Evolutionary conservation across 2,888 invertebrate genomes (phyloP), one percentile per base, ranked within the genome.

Genomic region (Xylophagus ater): DNA sequence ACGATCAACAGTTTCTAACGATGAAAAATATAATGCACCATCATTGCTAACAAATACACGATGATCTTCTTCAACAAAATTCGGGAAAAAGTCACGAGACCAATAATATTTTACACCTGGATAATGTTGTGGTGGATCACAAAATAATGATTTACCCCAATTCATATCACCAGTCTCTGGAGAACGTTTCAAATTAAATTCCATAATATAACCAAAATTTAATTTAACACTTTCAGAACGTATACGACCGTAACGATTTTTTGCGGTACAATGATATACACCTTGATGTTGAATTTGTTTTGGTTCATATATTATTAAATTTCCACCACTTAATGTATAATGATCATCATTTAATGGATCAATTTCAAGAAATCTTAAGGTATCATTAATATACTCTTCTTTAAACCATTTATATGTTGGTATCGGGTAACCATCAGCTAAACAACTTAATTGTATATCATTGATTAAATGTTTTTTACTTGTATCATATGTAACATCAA

Each of bases 11-110:
- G 78, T 78, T 65, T 94, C 93, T 51, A 96, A 72, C 6, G 89
- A 85, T 14, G 94, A 90, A 59, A 96, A 94, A 57, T 96, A 96
- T 12, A 96, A 71, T 10, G 92, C 85, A 29, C 94, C 94, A 68
- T 94, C 93, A 54, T 80, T 72, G 0, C 94, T 94, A 0, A 93
- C 90, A 69, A 96, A 94, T 0, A 92, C 86, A 48, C 94, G 71
- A 54, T 81, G 77, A 60, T 92, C 89, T 62, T 93, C 89, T 59
- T 93, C 88, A 2, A 96, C 90, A 51, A 93, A 85, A 61, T 90
- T 90, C 0, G 86, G 85, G 51, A 92, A 89, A 54, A 75, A 81
- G 54, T 85, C 83, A 46, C 93, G 76, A 8, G 86, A 82, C 94
- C 94, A 96, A 50, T 88, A 81, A 61, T 86, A 93, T 48, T 81